phyloP scores from a whole-genome alignment of 2,888 invertebrate genomes.

The Leptarthrus brevirostris region DNA sequence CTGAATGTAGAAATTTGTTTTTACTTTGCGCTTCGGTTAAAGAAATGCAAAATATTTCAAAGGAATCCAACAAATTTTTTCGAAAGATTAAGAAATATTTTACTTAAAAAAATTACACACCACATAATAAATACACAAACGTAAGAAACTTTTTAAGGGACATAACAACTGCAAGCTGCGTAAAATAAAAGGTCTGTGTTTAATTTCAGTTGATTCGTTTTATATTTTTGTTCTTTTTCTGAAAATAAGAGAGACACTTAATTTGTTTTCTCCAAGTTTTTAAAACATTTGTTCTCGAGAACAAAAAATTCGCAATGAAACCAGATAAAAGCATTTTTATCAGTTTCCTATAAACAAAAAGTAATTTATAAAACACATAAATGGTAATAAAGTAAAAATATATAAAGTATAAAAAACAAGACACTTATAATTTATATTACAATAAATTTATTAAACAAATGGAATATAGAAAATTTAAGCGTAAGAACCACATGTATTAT shows the following conservation, averaged over 20 bases:
- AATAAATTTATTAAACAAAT: conserved; percentile 52
- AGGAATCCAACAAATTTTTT: neutral
- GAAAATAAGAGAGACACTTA: conserved; percentile 12
- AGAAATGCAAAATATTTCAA: conserved; percentile 29
- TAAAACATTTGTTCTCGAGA: conserved; percentile 32
- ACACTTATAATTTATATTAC: conserved; percentile 53
- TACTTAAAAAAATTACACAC: conserved; percentile 39
- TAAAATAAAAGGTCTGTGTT: conserved; percentile 34
- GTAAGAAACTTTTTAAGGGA: conserved; percentile 35
- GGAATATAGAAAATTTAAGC: conserved; percentile 53
- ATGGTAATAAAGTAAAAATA: conserved; percentile 42
- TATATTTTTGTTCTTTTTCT: conserved; percentile 11
- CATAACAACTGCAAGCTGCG: conserved; percentile 34
- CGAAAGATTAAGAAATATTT: conserved; percentile 40
- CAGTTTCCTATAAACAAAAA: conserved; percentile 33
- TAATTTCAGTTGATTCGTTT: conserved; percentile 32
- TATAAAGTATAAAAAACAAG: conserved; percentile 46
- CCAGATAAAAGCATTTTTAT: conserved; percentile 31
- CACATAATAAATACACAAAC: conserved; percentile 39
- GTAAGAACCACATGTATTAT: conserved; percentile 49
- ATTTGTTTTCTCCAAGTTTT: conserved; percentile 21
- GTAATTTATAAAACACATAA: conserved; percentile 43
- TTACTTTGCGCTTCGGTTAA: conserved; percentile 39
- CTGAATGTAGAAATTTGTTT: conserved; percentile 71
- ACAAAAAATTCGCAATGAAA: conserved; percentile 24